Base-by-base conservation (phyloP, 2,797 vertebrate genomes). In the Xiphorhynchus erythropygius region DNA sequence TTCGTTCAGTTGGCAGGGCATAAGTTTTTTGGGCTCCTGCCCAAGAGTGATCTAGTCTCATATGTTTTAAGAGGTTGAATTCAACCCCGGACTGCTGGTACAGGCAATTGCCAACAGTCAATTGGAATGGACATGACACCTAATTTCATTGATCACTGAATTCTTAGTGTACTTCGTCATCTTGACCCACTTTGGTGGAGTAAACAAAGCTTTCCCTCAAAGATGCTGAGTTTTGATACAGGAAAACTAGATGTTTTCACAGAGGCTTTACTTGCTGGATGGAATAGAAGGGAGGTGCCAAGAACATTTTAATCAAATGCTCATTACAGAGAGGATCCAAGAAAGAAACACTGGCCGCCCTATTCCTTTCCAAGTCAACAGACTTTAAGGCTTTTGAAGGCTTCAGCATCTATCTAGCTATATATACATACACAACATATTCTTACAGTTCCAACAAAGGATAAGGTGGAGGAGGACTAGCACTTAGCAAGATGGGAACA, bases 261-360 rank as follows among this genome's bases (percentile, higher is more conserved):
- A 79, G 88, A 75, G 19, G 27, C 25, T 84, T 91, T 84, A 87
- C 91, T 96, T 95, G 28, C 73, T 93, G 85, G 68, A 80, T 71
- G 78, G 60, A 95, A 76, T 70, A 85, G 83, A 84, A 95, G 59
- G 65, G 75, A 93, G 60, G 73, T 1, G 10, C 87, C 93, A 95
- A 95, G 94, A 96, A 95, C 87, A 73, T 93, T 96, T 96, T 96
- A 96, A 96, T 96, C 85, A 93, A 89, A 86, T 75, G 42, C 39
- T 94, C 63, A 11, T 96, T 97, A 86, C 13, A 10, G 80, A 94
- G 73, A 91, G 25, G 56, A 91, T 96, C 78, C 86, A 94, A 94
- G 90, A 44, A 85, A 79, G 82, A 93, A 95, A 88, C 41, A 53
- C 56, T 93, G 90, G 49, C 85, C 91, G 73, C 56, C 32, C 65